Conservation (phyloP, 1,140 invertebrate species). For the Holcopasites calliopsidis region DNA sequence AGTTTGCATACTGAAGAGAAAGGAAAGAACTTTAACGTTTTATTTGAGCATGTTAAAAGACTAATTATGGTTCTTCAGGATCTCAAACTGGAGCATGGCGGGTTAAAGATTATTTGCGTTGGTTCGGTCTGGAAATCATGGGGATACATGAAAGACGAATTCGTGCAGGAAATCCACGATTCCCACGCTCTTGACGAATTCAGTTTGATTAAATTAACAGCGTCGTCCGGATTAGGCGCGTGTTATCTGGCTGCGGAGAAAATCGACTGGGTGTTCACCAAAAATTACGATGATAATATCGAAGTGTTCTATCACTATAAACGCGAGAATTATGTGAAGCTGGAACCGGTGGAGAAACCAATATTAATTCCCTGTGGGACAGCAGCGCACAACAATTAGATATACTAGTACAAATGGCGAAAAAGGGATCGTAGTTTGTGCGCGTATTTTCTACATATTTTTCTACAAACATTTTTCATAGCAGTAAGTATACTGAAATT, state of each 20-base stretch:
- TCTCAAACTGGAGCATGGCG: slow-evolving; percentile 80
- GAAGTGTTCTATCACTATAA: slow-evolving; percentile 80
- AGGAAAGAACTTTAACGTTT: background rate
- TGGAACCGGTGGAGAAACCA: background rate
- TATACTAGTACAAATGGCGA: background rate
- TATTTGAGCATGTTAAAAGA: background rate
- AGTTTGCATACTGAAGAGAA: background rate
- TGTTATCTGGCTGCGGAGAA: slow-evolving; percentile 87
- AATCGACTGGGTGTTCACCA: slow-evolving; percentile 77
- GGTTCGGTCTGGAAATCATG: slow-evolving; percentile 98
- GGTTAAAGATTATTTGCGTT: slow-evolving; percentile 93
- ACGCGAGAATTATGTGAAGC: slow-evolving; percentile 52
- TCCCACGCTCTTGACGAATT: slow-evolving; percentile 80
- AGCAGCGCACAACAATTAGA: background rate
- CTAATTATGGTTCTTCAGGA: too few species aligned
- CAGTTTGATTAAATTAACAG: slow-evolving; percentile 83
- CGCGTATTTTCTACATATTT: background rate
- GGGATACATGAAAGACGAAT: slow-evolving; percentile 87
- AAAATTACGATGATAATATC: slow-evolving; percentile 80
- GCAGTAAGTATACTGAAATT: background rate
- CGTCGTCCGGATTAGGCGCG: slow-evolving; percentile 86
- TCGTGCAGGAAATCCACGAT: slow-evolving; percentile 81
- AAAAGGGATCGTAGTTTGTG: background rate
- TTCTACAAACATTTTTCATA: slow-evolving; percentile 5
- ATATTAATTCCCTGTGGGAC: background rate